A percentile compares a stretch with the other conserved stretches of the same genome.
Conservation (phyloP, 2,888 invertebrate species). For the Incurvaria masculella region DNA sequence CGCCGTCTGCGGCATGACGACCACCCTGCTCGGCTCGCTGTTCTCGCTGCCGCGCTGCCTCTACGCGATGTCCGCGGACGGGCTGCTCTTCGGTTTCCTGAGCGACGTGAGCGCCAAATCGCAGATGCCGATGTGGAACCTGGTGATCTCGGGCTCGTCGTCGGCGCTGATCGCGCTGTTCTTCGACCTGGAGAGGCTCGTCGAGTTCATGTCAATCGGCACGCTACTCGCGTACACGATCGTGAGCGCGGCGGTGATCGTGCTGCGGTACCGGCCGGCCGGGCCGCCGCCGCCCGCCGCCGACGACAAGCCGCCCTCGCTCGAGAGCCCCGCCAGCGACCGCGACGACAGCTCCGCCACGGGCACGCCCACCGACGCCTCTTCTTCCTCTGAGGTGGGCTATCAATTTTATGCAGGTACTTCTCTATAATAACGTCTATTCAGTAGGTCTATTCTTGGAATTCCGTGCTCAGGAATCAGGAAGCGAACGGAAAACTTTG, state of each 20-base stretch:
- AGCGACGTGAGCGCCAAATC: conserved; percentile 75
- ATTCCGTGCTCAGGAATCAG: too few species aligned
- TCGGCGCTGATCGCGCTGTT: conserved; percentile 78
- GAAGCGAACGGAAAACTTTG: too few species aligned
- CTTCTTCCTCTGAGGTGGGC: conserved; percentile 54
- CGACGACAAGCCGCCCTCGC: conserved; percentile 49
- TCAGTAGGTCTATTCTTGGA: too few species aligned
- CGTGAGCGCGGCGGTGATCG: conserved; percentile 86
- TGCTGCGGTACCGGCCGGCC: conserved; percentile 76
- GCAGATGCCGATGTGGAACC: conserved; percentile 74
- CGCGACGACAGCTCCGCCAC: conserved; percentile 61
- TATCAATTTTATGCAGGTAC: background rate
- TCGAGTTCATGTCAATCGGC: conserved; percentile 94
- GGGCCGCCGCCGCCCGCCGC: conserved; percentile 42
- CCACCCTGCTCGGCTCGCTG: conserved; percentile 79
- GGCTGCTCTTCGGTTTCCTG: conserved; percentile 76
- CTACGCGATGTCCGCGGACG: conserved; percentile 90
- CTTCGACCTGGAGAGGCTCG: conserved; percentile 85
- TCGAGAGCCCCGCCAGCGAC: conserved; percentile 52
- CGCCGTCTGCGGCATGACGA: conserved; percentile 90
- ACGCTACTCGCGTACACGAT: conserved; percentile 87
- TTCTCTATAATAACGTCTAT: background rate
- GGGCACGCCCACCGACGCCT: conserved; percentile 59
- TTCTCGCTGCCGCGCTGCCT: conserved; percentile 83
- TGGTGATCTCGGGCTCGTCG: conserved; percentile 71